Base-by-base conservation (phyloP, 2,888 invertebrate genomes). In the Melipona bicolor region DNA sequence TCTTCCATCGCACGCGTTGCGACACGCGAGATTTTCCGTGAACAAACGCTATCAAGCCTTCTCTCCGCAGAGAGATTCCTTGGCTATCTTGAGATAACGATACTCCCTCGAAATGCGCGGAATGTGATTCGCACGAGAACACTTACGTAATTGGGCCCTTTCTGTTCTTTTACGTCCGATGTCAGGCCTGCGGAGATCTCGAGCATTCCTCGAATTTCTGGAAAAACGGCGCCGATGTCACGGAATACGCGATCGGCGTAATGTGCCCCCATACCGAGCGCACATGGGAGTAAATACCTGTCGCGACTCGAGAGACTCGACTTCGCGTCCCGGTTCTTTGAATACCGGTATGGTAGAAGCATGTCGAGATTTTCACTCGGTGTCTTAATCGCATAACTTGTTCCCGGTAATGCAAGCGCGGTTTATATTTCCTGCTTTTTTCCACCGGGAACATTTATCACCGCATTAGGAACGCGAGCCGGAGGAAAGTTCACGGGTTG, bases 371-470 rank as follows among this genome's bases (percentile, higher is more conserved):
- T 87, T 88, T 87, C 85, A 83, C 69, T 65, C 68, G 72, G 77
- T 86, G 77, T 79, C 79, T 82, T 87, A 85, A 82, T 80, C 78
- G 87, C 77, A 79, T 87, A 85, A 82, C 76, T 87, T 79, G 77
- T 77, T 83, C 77, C 52, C 13, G 79, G 77, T 76, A 86, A 88
- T 77, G 79, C 76, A 84, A 86, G 50, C 81, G 77, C 65, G 80
- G 79, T 83, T 88, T 88, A 83, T 81, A 68, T 86, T 88, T 80
- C 85, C 77, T 78, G 77, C 56, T 61, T 79, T 79, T 79, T 79
- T 52, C 13, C 54, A 43, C 65, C 19, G 4, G 24, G n/a, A 77
- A 65, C 78, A 75, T 84, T 84, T 84, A 84, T 84, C 77, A 67
- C 74, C 79, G 78, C 83, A 78, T 84, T 75, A 62, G 71, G 56